Base-by-base conservation (phyloP, 2,888 invertebrate genomes). In the Papilio protenor region DNA sequence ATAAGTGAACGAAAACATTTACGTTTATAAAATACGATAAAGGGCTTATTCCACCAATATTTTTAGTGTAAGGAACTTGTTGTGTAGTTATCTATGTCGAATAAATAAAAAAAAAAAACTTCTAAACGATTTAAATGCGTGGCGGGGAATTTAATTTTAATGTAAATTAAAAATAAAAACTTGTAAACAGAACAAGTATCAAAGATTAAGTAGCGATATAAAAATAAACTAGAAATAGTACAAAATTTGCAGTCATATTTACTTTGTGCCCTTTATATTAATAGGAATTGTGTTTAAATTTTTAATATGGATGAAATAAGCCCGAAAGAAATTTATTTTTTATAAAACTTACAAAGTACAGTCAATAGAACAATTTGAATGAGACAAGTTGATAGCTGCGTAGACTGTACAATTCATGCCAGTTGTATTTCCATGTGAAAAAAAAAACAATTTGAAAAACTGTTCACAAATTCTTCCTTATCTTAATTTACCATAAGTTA, bases 31-130 rank as follows among this genome's bases (percentile, higher is more conserved):
- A 74, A 57, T 45, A 59, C 72, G 64, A 33, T 57, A 40, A 71
- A 73, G 80, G 78, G 74, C 79, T 77, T 74, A 79, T 80, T 80
- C 79, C 80, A 80, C 76, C 64, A 66, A 72, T 57, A 72, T 47
- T 61, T 61, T 21, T 23, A 61, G 70, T 73, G 73, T 74, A 69
- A 57, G 77, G 70, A 77, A 70, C 74, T 77, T 14, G 73, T 16
- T 11, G 27, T 70, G 57, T 71, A 49, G n/a, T 40, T 57, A 64
- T 47, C 27, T 66, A 70, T 6, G 12, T 14, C 12, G 40, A 71
- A 55, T 52, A 21, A 52, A 77, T 64, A 40, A 45, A 69, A 33
- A 40, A 45, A 69, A 33, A 55, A 69, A 33, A 45, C 11, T 23
- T 21, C 33, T 27, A 27, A 16, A 61, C 27, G 5, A 61, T 61